Base-by-base conservation (phyloP, 2,797 vertebrate species). In the Sebastes ruberrimus region DNA sequence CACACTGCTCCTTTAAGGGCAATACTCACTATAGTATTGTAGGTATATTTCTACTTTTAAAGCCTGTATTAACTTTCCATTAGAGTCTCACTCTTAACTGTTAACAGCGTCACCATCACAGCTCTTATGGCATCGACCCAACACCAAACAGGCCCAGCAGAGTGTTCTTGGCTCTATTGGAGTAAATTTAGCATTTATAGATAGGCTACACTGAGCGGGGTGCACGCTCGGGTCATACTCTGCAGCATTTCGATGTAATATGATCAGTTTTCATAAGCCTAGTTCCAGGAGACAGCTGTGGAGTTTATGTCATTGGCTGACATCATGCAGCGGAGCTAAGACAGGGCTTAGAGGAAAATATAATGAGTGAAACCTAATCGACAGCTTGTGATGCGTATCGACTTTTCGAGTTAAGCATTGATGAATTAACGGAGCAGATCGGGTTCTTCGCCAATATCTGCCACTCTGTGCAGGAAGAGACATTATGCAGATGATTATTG, bases 281-380 rank as follows among this genome's bases (percentile, higher is more conserved):
- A 2, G 87, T 82, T 93, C 79, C 85, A 90, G 84, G 66, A 91
- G 92, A 93, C 94, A 95, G 94, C 94, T 95, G 93, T 91, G 86
- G 80, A 81, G 82, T 92, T 92, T 93, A 92, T 92, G 93, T 94
- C 93, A 93, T 62, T 74, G 86, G 70, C 87, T 95, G 94, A 95
- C 93, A 92, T 95, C 93, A 94, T 89, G 86, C 86, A 79, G 84
- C 13, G 46, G 60, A 66, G 89, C 78, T 91, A 87, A 95, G 81
- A 89, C 82, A 1, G 75, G 90, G 90, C 87, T 94, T 92, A 91
- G 79, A 83, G 83, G 46, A 62, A 82, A 92, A 89, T 90, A 92
- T 89, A 87, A 93, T 82, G 87, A 90, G 85, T 85, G 91, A 92
- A 94, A 92, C 87, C 68, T 76, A 90, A 92, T 87, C 71, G 66